phyloP scores from a whole-genome alignment of 1,140 invertebrate species.

The Drosophila chauvacae region DNA sequence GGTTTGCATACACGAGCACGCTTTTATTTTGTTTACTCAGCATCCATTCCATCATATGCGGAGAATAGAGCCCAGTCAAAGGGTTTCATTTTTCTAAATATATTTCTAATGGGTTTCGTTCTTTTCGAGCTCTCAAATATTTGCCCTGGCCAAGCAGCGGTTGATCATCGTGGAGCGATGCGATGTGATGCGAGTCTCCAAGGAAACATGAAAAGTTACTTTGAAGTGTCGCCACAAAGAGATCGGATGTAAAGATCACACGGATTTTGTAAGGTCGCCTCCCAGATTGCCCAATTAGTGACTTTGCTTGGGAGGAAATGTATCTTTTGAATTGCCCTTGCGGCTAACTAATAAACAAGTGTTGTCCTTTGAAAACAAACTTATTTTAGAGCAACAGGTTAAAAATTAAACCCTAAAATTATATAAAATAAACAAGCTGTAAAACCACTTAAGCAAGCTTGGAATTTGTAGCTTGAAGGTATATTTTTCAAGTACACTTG shows the following conservation, averaged over 20 bases:
- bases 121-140: constrained; percentile 59
- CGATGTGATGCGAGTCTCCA: constrained; percentile 23
- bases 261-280: constrained; percentile 6
- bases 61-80: constrained; percentile 31
- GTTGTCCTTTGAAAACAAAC: neutral
- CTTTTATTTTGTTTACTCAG: constrained; percentile 71
- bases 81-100: constrained; percentile 65
- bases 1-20: constrained; percentile 67
- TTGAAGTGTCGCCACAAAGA: constrained; percentile 48
- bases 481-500: constrained; percentile 4
- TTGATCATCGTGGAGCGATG: constrained; percentile 19
- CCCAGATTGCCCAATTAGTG: constrained; percentile 19
- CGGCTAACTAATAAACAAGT: neutral
- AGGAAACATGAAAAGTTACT: constrained; percentile 48
- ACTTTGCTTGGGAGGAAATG: neutral
- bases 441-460: too few relatives aligned
- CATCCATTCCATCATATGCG: constrained; percentile 62
- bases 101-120: constrained; percentile 72
- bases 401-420: neutral
- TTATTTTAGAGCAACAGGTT: neutral
- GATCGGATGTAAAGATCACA: constrained; percentile 35
- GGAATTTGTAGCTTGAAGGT: neutral
- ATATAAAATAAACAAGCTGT: too few relatives aligned
- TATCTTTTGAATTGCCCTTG: neutral
- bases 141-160: constrained; percentile 44